Evolutionary conservation across 2,113 vertebrate genomes (phyloP).

Genomic region (Columbina picui): DNA sequence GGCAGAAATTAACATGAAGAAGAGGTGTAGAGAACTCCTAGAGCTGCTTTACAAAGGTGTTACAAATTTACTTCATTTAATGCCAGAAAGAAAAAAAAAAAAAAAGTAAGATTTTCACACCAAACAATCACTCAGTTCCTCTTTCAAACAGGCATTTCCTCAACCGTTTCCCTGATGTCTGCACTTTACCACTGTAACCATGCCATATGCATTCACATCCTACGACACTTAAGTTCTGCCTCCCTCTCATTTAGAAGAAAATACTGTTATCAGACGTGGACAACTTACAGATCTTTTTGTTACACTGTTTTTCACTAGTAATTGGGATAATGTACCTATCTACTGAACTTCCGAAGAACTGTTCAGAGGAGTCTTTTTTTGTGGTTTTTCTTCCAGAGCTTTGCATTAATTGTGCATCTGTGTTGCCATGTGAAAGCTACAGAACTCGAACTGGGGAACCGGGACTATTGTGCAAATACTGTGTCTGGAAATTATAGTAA

Average conservation of each 20-base stretch:
- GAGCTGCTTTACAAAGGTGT: neutral
- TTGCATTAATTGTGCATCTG: neutral
- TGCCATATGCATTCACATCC: neutral
- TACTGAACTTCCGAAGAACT: neutral
- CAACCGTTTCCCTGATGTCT: neutral
- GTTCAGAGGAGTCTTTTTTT: neutral
- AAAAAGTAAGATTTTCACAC: neutral
- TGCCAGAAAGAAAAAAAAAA: too few relatives aligned
- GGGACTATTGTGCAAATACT: neutral
- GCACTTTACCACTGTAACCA: neutral
- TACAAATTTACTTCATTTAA: neutral
- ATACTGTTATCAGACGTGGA: neutral
- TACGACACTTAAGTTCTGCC: neutral
- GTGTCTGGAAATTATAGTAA: conserved; percentile 1
- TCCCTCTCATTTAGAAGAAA: neutral
- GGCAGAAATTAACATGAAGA: neutral
- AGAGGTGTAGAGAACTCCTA: neutral
- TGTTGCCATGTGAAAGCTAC: neutral
- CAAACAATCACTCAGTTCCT: neutral
- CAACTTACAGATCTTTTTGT: neutral
- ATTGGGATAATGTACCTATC: neutral
- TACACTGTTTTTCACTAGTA: neutral
- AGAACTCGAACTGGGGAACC: neutral
- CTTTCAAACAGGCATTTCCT: neutral
- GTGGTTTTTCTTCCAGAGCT: too few relatives aligned